Evolutionary conservation across 2,113 vertebrate genomes (phyloP), one percentile per base, ranked within the genome.

Genomic region (Campylomormyrus tamandua): DNA sequence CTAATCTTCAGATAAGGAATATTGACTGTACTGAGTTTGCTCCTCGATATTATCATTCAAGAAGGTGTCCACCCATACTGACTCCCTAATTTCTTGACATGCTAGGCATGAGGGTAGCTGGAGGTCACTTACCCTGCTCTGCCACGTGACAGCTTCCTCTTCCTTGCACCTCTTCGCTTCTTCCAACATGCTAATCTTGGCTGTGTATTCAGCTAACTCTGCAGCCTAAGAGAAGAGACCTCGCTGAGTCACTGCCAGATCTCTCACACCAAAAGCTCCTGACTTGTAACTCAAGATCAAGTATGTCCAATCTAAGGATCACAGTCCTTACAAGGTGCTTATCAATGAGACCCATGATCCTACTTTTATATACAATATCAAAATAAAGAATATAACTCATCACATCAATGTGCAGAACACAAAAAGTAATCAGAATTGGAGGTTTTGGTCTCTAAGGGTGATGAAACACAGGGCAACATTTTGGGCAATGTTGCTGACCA

Each of bases 171-270:
- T 95, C 94, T 94, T 96, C 0, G 97, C 97, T 89, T 98, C 97
- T 93, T 99, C 98, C 85, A 99, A 96, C 19, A 97, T 93, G 0
- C 94, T 92, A n/a, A 99, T 99, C 94, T 93, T 97, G 80, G 96
- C 95, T 0, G 97, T 97, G 92, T 98, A 97, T 91, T 98, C 96
- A 0, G 97, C 97, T 17, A 99, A 95, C 53, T 99, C 98, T 1
- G 97, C 92, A 39, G 98, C 95, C 98, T 99, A 91, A 52, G 89
- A 88, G 83, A 84, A 77, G 42, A 74, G 74, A 77, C 5, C 27
- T 77, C 5, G 3, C 62, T 21, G 52, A 15, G 6, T 70, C 66
- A 87, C 66, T 24, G 24, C 27, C 45, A 50, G 24, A 1, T 15
- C 66, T 50, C 46, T 49, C 10, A 62, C 27, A 74, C 6, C 35